Conservation (phyloP, 2,113 vertebrate species). For the Cepphus grylle region DNA sequence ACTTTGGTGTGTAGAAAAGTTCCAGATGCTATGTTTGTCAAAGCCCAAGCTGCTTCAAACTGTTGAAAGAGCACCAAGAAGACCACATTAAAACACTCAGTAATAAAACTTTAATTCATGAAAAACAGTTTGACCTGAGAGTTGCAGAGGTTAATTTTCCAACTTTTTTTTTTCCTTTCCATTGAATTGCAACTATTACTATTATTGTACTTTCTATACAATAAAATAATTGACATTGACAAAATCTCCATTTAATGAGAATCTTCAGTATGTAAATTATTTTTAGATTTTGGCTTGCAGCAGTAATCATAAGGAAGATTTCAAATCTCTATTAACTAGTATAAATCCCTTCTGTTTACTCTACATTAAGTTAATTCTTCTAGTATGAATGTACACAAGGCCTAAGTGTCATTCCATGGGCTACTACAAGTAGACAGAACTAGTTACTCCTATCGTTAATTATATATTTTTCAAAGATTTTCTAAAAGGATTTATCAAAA, state of each 20-base stretch:
- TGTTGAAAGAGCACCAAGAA: slow-evolving; percentile 33
- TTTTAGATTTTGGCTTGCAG: neutral
- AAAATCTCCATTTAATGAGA: neutral
- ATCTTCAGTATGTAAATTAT: neutral
- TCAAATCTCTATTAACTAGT: neutral
- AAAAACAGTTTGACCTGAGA: neutral
- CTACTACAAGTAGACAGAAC: neutral
- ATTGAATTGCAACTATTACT: neutral
- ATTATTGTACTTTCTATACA: neutral
- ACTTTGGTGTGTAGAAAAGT: slow-evolving; percentile 92
- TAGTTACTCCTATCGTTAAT: neutral
- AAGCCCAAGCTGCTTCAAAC: slow-evolving; percentile 92
- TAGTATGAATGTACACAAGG: neutral
- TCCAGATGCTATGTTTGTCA: slow-evolving; percentile 93
- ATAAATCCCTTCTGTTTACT: neutral
- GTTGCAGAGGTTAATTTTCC: neutral
- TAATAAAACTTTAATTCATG: neutral
- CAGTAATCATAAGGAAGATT: neutral
- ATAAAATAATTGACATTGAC: neutral
- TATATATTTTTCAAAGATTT: neutral
- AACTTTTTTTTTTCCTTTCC: neutral
- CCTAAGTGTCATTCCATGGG: neutral
- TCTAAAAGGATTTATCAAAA: neutral
- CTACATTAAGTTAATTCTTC: neutral
- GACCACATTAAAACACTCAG: neutral